Base-by-base conservation (phyloP, 2,113 vertebrate species). In the Chlamydotis undulata region DNA sequence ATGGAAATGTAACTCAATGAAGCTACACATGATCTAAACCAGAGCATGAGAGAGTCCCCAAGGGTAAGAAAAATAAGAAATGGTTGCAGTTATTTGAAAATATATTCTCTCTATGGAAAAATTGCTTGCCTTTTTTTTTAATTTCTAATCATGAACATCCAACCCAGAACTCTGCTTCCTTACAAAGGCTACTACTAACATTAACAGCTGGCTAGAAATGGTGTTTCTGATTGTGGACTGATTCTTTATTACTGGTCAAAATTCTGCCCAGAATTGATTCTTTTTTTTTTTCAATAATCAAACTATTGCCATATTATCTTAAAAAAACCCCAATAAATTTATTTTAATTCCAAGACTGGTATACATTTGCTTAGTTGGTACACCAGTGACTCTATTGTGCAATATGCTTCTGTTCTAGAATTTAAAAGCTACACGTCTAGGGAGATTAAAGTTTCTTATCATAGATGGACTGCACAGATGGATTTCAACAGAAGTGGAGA, bases 1-100 rank as follows among this genome's bases (percentile, higher is more conserved):
- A 95, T 63, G 37, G 57, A 90, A 91, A 61, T 19, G 6, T 70
- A 95, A 94, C 29, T 79, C 55, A 59, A 13, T 90, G 78, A 84
- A 93, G 45, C 22, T 55, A 80, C 22, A 57, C 6, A 2, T 47
- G 45, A 80, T 92, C 91, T 88, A 86, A 69, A 63, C 31, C 63
- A 59, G 55, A 86, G 24, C 43, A 43, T 25, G 31, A 65, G 15
- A 75, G 39, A 61, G 28, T 77, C 47, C 12, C 63, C 81, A 57
- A 80, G 29, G 28, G 14, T 23, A 88, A 60, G 23, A 59, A 79
- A 85, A 79, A 65, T 52, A 82, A 75, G 18, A 74, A n/a, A 41
- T 41, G 39, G 23, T 39, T 83, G 10, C 53, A 76, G 22, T 49
- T 81, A 57, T 10, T 74, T 73, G 57, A 95, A 79, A 91, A 47